Percentiles rank a stretch among this genome's conserved stretches.
phyloP scores from a whole-genome alignment of 1,140 invertebrate genomes.

The Ephestia elutella region DNA sequence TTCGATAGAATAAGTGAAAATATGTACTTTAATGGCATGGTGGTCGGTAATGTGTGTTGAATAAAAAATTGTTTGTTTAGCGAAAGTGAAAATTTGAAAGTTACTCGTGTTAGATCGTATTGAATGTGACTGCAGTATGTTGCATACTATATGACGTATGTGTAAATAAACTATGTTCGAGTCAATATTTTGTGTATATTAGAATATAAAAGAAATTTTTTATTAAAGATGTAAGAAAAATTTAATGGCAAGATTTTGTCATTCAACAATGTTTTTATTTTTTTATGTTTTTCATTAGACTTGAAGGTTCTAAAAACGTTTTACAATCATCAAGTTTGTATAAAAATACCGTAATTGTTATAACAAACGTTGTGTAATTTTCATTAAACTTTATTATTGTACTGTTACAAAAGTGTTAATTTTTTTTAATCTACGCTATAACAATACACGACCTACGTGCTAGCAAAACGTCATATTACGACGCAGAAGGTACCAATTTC shows the following conservation, averaged over 20 bases:
- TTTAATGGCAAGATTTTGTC: too few relatives aligned
- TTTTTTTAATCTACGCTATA: conserved; percentile 10
- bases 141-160: too few relatives aligned
- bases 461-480: conserved; percentile 10
- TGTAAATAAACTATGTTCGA: too few relatives aligned
- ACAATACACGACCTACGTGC: conserved; percentile 14
- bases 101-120: neutral
- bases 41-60: neutral
- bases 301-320: neutral
- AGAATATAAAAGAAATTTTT: too few relatives aligned
- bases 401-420: conserved; percentile 13
- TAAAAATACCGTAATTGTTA: neutral
- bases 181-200: too few relatives aligned
- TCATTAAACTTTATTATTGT: neutral
- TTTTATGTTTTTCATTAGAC: too few relatives aligned
- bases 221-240: too few relatives aligned
- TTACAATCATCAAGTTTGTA: neutral
- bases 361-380: conserved; percentile 2
- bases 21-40: neutral
- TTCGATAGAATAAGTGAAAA: neutral
- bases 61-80: neutral
- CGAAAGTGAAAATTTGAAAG: neutral
- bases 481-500: conserved; percentile 8
- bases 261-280: too few relatives aligned
- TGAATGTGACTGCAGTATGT: too few relatives aligned